Base-by-base conservation (phyloP, 2,113 vertebrate species). In the Muntiacus reevesi region DNA sequence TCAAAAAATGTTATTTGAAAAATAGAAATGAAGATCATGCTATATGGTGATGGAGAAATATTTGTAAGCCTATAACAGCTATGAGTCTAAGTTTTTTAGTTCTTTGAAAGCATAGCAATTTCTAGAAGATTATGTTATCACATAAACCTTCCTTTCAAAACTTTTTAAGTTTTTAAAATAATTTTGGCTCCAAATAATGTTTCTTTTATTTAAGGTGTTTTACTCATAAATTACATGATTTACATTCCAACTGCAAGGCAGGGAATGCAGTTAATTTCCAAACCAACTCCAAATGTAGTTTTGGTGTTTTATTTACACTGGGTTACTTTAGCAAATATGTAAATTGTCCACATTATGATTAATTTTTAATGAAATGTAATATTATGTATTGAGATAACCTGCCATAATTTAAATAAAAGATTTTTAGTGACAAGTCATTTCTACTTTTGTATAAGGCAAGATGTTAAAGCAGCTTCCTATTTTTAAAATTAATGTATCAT, bases 61-160 rank as follows among this genome's bases (percentile, higher is more conserved):
- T 5, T 83, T 13, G 7, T 74, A 67, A 62, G 83, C 19, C 40
- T 43, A 2, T 90, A n/a, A 83, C 12, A 94, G 90, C n/a, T 89
- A 40, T 9, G 2, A 15, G 28, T 15, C 27, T 96, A 60, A 88
- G 7, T n/a, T 84, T 91, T 95, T 96, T 91, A 67, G 62, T 97
- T 98, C 30, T n/a, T 92, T 86, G 23, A 47, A 95, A 98, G 90
- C 6, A 8, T 28, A 88, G 59, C 11, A 4, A 6, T 97, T 87
- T 81, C 25, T 50, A n/a, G 84, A 95, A 97, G 17, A 96, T 6
- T 97, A 74, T 93, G 27, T 93, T 95, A 11, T 47, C 33, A 82
- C 0, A 33, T 3, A 27, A 89, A 17, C 6, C 7, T 82, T 98
- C 96, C 27, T 95, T 15, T 30, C 28, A 97, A 36, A 33, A 62